Percentiles rank a stretch among this genome's conserved stretches.
phyloP scores from a whole-genome alignment of 2,113 vertebrate species.

The Todiramphus saurophagus region DNA sequence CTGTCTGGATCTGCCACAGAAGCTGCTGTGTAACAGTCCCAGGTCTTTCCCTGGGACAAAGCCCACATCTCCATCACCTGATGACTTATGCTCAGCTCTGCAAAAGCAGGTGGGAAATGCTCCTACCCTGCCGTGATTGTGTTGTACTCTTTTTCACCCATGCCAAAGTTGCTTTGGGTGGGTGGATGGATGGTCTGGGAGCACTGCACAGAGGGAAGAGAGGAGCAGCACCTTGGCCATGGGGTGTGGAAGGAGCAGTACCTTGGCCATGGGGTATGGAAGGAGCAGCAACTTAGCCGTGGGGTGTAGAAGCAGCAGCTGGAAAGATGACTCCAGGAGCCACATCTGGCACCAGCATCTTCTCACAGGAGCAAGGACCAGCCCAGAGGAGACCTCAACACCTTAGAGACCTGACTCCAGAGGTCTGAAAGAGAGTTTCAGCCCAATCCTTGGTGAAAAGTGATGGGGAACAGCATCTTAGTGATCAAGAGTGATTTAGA shows the following conservation, averaged over 20 bases:
- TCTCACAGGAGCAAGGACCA: fast-evolving
- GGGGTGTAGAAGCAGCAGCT: too few relatives aligned
- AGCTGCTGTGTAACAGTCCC: not conserved
- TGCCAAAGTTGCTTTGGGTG: not conserved
- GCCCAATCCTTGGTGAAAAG: fast-evolving
- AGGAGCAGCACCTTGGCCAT: not conserved
- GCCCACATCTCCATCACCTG: not conserved
- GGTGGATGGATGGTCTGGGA: not conserved
- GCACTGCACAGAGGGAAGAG: not conserved
- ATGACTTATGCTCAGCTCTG: not conserved
- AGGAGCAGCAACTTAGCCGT: too few relatives aligned
- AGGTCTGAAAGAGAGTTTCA: not conserved
- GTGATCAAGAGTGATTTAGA: not conserved
- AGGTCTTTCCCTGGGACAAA: not conserved
- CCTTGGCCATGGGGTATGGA: too few relatives aligned
- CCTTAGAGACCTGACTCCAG: not conserved
- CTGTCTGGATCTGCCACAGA: not conserved
- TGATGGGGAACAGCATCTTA: not conserved
- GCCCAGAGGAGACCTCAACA: not conserved
- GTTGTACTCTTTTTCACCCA: fast-evolving
- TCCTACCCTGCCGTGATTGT: not conserved
- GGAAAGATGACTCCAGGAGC: not conserved
- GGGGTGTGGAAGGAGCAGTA: too few relatives aligned
- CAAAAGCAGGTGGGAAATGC: not conserved
- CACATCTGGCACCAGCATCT: not conserved